Evolutionary conservation across 2,888 invertebrate species (phyloP), one percentile per base, ranked within the genome.

Genomic region (Andricus quercusramuli): DNA sequence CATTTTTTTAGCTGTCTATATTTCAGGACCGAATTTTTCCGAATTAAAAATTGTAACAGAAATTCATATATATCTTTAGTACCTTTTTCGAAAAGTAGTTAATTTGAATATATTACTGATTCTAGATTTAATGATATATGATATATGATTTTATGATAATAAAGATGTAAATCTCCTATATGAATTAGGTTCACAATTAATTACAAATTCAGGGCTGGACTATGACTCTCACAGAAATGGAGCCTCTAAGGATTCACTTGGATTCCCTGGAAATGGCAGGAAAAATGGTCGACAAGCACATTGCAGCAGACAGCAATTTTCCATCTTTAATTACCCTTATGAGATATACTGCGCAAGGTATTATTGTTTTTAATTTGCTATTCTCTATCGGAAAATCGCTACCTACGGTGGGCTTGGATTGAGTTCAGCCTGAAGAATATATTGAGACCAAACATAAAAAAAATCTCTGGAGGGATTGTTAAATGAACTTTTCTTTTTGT

Each of bases 221-320:
- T 47, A 84, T 83, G 83, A 82, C 80, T 77, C 66, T 82, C 32
- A 64, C 78, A 80, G 85, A 86, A 84, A 93, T 93, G 92, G 93
- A 93, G 84, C 92, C 90, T 20, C 87, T 92, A 68, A 93, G 93
- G 88, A 90, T 93, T 82, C 92, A 93, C 78, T 84, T 93, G 65
- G 96, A 96, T 88, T 95, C 95, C 78, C 93, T 97, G 87, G 97
- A 97, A 93, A 93, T 96, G 87, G 97, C 97, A 76, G 97, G 97
- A 64, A 95, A 96, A 91, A 96, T 96, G 93, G 93, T 98, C 62
- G 97, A 98, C 91, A 96, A 95, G 93, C 96, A 96, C 87, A 94
- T 96, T 85, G 93, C 93, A 80, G 93, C 94, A 79, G 97, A 97
- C 92, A 95, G 94, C 92, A 94, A 94, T 92, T 96, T 96, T 91